Evolutionary conservation across 1,140 invertebrate genomes (phyloP).

Genomic region (Schmidtea mediterranea): DNA sequence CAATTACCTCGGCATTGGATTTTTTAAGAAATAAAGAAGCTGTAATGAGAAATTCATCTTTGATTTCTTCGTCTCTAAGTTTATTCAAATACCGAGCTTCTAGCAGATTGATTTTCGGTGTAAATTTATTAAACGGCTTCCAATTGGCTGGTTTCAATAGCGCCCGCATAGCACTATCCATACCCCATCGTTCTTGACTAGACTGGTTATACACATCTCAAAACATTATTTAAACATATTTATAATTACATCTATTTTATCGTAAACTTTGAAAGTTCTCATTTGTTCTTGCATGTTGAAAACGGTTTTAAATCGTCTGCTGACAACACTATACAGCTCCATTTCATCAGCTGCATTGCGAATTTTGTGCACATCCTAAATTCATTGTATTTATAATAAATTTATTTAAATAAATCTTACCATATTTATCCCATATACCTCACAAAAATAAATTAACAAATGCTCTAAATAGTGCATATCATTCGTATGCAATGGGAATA

Average conservation of each 20-base stretch:
- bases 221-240: too few species aligned
- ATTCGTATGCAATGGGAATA: slow-evolving; percentile 17
- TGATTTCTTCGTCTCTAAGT: slow-evolving; percentile 15
- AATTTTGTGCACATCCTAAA: slow-evolving; percentile 15
- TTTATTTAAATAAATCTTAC: background rate
- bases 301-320: slow-evolving; percentile 17
- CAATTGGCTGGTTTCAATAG: slow-evolving; percentile 24
- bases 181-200: slow-evolving; percentile 19
- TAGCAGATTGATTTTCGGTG: slow-evolving; percentile 14
- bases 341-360: slow-evolving; percentile 22
- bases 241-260: slow-evolving; percentile 7
- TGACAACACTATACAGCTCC: slow-evolving; percentile 22
- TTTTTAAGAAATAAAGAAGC: slow-evolving; percentile 19
- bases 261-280: slow-evolving; percentile 21
- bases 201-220: slow-evolving; percentile 10
- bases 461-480: slow-evolving; percentile 15
- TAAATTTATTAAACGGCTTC: slow-evolving; percentile 16
- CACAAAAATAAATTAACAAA: slow-evolving; percentile 17
- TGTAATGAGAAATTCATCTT: slow-evolving; percentile 18
- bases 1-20: slow-evolving; percentile 17
- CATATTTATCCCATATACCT: slow-evolving; percentile 17
- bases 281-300: slow-evolving; percentile 22
- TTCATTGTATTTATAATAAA: background rate
- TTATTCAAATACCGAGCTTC: slow-evolving; percentile 19
- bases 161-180: slow-evolving; percentile 16